These are phyloP conservation scores for Rotaria socialis DNA, from an alignment of 2,888 invertebrate genomes.

Conservation along the genomic window DNA sequence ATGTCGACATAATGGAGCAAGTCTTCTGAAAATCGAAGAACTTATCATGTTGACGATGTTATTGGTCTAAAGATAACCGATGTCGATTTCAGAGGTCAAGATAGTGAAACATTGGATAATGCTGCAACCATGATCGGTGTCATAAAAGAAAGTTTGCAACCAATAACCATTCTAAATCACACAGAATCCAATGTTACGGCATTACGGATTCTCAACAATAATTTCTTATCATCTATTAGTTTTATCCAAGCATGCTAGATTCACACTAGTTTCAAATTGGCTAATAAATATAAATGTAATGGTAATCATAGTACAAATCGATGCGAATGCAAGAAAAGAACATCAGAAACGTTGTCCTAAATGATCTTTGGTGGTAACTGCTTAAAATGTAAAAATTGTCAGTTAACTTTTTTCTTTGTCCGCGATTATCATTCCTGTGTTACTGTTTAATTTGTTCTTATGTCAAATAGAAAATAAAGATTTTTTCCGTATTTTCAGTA, in stretches of 20 bases:
- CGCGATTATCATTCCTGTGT: no score
- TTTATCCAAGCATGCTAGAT: neutral
- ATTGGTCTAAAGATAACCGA: neutral
- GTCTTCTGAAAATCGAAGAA: neutral
- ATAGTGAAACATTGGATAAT: neutral
- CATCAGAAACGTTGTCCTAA: neutral
- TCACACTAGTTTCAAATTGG: neutral
- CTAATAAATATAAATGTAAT: neutral
- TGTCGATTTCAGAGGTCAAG: neutral
- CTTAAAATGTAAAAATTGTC: neutral
- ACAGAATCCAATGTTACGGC: neutral
- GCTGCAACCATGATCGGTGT: neutral
- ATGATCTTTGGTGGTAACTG: neutral
- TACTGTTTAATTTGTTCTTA: no score
- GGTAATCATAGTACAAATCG: neutral
- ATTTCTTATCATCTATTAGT: neutral
- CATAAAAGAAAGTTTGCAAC: neutral
- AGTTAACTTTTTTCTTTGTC: no score
- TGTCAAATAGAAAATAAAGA: no score
- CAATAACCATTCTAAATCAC: neutral
- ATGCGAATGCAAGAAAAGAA: neutral
- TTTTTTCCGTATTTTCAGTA: no score
- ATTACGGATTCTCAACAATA: neutral
- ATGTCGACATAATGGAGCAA: no score
- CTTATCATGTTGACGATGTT: neutral